These are phyloP conservation scores for Steatornis caripensis DNA, from an alignment of 2,113 vertebrate species.

Conservation along the genomic window DNA sequence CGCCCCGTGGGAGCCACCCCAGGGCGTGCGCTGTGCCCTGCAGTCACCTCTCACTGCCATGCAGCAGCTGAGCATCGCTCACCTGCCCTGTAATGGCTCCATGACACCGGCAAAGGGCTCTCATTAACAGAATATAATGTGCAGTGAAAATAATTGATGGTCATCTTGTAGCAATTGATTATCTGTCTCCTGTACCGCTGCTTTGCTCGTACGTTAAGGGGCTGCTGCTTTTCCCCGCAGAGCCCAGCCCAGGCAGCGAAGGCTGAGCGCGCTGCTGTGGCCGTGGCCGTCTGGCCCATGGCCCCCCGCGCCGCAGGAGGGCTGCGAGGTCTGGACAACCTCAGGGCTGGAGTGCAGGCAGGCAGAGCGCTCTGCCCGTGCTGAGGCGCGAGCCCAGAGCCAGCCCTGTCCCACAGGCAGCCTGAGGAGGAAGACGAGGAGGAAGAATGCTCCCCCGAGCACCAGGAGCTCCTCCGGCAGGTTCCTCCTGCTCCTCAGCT, in stretches of 20 bases:
- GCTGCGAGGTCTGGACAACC: background rate
- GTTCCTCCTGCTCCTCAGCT: background rate
- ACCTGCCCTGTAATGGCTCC: background rate
- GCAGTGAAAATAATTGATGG: background rate
- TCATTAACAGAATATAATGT: background rate
- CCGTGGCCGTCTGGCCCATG: background rate
- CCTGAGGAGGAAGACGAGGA: background rate
- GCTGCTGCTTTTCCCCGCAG: background rate
- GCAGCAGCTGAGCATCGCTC: background rate
- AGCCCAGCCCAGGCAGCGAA: background rate
- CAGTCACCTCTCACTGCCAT: fast-evolving
- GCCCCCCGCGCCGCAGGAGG: background rate
- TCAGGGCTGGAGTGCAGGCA: background rate
- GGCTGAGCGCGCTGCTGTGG: fast-evolving
- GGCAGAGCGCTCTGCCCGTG: background rate
- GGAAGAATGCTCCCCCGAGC: fast-evolving
- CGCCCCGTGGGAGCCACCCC: background rate
- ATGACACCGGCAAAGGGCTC: background rate
- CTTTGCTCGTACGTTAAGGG: background rate
- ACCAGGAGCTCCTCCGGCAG: background rate
- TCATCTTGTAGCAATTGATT: background rate
- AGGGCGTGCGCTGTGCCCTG: fast-evolving
- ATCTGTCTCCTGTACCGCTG: background rate
- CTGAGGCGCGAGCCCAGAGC: background rate
- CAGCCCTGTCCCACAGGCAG: background rate